Conservation (phyloP, 1,140 invertebrate genomes). For the Rhyzopertha dominica region DNA sequence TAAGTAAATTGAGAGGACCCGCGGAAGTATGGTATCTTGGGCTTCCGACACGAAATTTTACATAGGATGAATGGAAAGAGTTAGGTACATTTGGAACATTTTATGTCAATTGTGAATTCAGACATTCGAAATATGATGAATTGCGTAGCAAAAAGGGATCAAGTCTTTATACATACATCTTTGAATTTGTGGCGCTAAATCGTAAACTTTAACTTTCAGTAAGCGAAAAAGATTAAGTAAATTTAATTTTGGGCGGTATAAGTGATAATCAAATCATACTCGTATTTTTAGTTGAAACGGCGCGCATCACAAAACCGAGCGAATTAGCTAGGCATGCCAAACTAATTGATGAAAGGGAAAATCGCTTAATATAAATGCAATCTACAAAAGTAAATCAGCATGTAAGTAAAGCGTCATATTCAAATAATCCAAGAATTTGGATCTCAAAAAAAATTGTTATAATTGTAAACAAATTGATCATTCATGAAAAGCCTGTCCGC, state of each 20-base stretch:
- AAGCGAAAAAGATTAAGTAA: slow-evolving; percentile 15
- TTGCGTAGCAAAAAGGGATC: no score
- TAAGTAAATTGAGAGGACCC: slow-evolving; percentile 1
- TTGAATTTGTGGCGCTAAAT: slow-evolving; percentile 12
- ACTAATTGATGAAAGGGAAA: slow-evolving; percentile 17
- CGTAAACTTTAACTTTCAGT: slow-evolving; percentile 13
- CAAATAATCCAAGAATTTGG: no score
- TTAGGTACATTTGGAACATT: slow-evolving; percentile 6
- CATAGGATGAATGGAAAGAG: slow-evolving; percentile 2
- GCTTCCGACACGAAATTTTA: not conserved
- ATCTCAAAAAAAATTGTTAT: no score
- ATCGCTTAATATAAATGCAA: no score
- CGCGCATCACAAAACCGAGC: slow-evolving; percentile 12
- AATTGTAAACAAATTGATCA: no score
- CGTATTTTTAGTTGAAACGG: slow-evolving; percentile 21
- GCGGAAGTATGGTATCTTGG: not conserved
- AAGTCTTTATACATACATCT: slow-evolving; percentile 13
- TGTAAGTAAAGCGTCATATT: no score
- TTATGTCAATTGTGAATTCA: slow-evolving; percentile 13
- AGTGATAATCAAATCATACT: slow-evolving; percentile 19
- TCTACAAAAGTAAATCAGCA: no score
- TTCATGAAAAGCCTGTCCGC: no score
- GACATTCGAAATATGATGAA: slow-evolving; percentile 13
- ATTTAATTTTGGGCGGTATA: slow-evolving; percentile 23
- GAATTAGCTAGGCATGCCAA: slow-evolving; percentile 16